phyloP scores from a whole-genome alignment of 2,888 invertebrate species.

The Rugalucina vietnamica region DNA sequence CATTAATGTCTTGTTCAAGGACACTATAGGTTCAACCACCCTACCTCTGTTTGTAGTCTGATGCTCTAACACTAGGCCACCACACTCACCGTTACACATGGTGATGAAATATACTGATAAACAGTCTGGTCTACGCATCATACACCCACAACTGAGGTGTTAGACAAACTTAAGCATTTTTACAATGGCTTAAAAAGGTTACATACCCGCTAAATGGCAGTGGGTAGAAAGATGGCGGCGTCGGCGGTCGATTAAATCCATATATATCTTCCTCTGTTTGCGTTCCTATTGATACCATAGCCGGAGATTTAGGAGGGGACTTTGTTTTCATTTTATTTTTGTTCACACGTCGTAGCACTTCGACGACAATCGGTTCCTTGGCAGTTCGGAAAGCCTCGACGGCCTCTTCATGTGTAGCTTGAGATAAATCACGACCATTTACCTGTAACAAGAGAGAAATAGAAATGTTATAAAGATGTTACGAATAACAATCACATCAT shows the following conservation, averaged over 20 bases:
- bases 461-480: no score
- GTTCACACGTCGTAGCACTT: slow-evolving; percentile 81
- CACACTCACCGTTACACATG: no score
- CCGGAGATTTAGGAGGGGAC: slow-evolving; percentile 67
- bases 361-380: slow-evolving; percentile 83
- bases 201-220: slow-evolving; percentile 76
- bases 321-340: slow-evolving; percentile 74
- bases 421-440: slow-evolving; percentile 83
- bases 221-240: slow-evolving; percentile 75
- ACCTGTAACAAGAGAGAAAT: slow-evolving; percentile 77
- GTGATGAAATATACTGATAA: no score
- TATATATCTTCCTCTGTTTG: slow-evolving; percentile 82
- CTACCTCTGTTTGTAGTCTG: no score
- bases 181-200: not conserved
- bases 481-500: no score
- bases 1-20: no score
- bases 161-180: not conserved
- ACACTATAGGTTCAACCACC: no score
- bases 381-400: slow-evolving; percentile 83
- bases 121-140: no score
- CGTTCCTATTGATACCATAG: slow-evolving; percentile 82
- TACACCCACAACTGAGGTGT: no score
- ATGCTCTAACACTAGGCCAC: no score
- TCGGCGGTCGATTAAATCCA: slow-evolving; percentile 77
- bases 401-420: slow-evolving; percentile 83